phyloP scores from a whole-genome alignment of 2,888 invertebrate species.

The Tenthredo mesomela region DNA sequence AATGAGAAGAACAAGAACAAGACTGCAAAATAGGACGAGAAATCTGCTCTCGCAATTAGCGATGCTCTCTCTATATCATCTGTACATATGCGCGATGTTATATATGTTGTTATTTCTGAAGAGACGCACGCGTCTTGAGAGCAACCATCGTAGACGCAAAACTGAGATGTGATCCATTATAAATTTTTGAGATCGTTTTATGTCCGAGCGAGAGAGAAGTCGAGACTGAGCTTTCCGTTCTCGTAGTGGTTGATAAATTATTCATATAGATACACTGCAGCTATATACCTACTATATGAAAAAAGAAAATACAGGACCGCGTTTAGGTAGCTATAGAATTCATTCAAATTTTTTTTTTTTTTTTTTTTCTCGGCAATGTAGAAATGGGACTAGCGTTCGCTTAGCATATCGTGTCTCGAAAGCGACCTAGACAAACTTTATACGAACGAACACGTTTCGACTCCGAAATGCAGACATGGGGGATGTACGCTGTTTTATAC shows the following conservation, averaged over 20 bases:
- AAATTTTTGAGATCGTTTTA: conserved; percentile 4
- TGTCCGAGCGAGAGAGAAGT: background rate
- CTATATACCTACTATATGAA: background rate
- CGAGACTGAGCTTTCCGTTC: background rate
- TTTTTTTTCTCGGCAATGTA: conserved; percentile 20
- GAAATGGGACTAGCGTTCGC: conserved; percentile 21
- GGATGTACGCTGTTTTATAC: background rate
- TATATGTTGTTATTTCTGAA: background rate
- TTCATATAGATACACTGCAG: conserved; percentile 5
- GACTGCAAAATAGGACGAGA: background rate
- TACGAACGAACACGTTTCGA: background rate
- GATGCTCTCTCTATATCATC: conserved; percentile 1
- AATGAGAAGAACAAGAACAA: background rate
- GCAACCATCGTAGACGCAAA: background rate
- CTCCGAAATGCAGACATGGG: background rate
- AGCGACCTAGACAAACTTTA: background rate
- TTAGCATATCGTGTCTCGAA: conserved; percentile 13
- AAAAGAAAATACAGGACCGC: background rate
- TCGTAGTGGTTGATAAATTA: conserved; percentile 9
- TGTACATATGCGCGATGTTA: background rate
- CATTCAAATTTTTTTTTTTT: conserved; percentile 38
- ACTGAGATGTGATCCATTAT: conserved; percentile 16
- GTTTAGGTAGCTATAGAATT: background rate
- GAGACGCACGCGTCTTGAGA: background rate
- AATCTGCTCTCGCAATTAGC: conserved; percentile 43